Conservation (phyloP, 2,888 invertebrate species). For the Zygothrica quintamaculata region DNA sequence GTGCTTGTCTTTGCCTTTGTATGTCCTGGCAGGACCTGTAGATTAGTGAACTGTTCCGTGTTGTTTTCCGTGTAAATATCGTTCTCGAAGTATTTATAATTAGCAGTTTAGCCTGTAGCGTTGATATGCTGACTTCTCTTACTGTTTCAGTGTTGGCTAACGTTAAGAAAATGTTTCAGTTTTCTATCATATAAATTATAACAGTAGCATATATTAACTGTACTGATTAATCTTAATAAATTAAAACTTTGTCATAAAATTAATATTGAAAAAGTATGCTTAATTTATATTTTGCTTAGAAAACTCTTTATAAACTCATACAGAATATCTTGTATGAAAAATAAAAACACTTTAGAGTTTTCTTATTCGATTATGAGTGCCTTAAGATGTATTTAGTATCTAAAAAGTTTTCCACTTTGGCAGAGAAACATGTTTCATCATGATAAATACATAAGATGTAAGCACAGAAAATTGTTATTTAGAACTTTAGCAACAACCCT, state of each 20-base stretch:
- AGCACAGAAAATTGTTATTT: constrained; percentile 4
- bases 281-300: too few species aligned
- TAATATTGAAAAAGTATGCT: too few species aligned
- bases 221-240: too few species aligned
- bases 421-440: neutral
- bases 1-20: neutral
- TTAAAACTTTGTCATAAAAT: too few species aligned
- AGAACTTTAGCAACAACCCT: constrained; percentile 28
- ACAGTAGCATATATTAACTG: too few species aligned
- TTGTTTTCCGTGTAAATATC: constrained; percentile 58
- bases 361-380: neutral
- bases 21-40: constrained; percentile 9
- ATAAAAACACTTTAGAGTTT: neutral
- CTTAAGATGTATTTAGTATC: neutral
- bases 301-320: too few species aligned
- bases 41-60: constrained; percentile 56
- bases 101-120: constrained; percentile 38
- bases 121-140: constrained; percentile 25
- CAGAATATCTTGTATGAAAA: neutral
- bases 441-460: neutral
- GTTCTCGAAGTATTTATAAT: constrained; percentile 61
- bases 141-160: constrained; percentile 10
- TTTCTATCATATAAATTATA: too few species aligned
- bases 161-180: too few species aligned
- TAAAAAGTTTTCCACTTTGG: neutral